Base-by-base conservation (phyloP, 2,888 invertebrate genomes). In the Teleiodes luculella region DNA sequence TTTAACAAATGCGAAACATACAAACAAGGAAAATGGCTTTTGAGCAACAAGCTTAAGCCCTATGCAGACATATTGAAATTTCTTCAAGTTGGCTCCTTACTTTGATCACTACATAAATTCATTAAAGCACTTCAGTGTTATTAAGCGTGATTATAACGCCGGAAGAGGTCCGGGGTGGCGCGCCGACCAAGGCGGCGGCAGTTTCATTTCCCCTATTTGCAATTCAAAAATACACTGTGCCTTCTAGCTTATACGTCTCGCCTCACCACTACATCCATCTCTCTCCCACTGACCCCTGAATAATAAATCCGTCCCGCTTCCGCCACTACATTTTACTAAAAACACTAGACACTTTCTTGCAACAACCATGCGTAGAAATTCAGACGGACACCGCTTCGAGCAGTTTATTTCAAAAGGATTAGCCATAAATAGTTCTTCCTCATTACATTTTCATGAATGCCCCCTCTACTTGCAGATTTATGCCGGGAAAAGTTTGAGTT, bases 371-470 rank as follows among this genome's bases (percentile, higher is more conserved):
- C 78, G 80, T 82, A 72, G 68, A 72, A 72, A 73, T 74, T 70
- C 72, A 75, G 68, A 70, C 73, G 73, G 74, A 80, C 78, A 76
- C 65, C 64, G 72, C 67, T 72, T 67, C 70, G 70, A 73, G 79
- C 81, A 84, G 81, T 87, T 84, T 86, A 83, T 86, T 86, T 76
- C 76, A 68, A 83, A 85, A 84, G 87, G 86, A 87, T 88, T 88
- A 87, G 81, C 86, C 78, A 85, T 88, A 88, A 89, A 88, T 86
- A 87, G 84, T 86, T 83, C 79, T 80, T 72, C 66, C 80, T 84
- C 81, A 83, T 87, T 87, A 87, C 81, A 86, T 80, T 88, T 88
- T 88, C 88, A 89, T 87, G 86, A 86, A 83, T 76, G 78, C 70
- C 72, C 77, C 74, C 70, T 80, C 72, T 76, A 77, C 74, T 80